Base-by-base conservation (phyloP, 1,140 invertebrate species). In the Drosophila ambigua region DNA sequence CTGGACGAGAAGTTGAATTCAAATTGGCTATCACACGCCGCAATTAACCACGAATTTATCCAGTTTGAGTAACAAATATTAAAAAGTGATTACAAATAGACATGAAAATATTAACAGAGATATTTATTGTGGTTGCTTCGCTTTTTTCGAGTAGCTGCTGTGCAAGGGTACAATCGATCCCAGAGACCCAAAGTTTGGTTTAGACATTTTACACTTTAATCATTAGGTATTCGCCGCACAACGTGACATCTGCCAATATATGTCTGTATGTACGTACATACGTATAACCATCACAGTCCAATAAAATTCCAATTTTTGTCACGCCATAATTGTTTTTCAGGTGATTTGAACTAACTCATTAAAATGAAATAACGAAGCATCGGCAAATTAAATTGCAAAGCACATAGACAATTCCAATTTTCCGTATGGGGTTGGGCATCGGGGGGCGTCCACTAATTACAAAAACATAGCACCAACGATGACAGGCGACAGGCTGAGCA, bases 361-460 rank as follows among this genome's bases (percentile, higher is more conserved):
- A 71, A 71, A 71, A 71, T 49, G 65, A 69, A 71, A 71, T 71
- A 71, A 69, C 67, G 65, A 43, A 46, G 46, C 11, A 52, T 31
- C 45, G 58, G 65, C 39, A 69, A 71, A 71, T 71, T 69, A 69
- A 69, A 71, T 71, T 71, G 67, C 67, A 48, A 72, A 72, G 48
- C 43, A 41, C 46, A 16, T 41, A 72, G n/a, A 61, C 55, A 72
- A 72, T 52, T 4, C 53, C 52, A 71, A 43, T 43, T 50, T 71
- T 45, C 46, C 45, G 35, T 24, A 23, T 23, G 66, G 65, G 9
- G 28, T 35, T 35, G 1, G 4, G 3, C 31, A 13, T 13, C 0
- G 35, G 9, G 9, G 31, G 31, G 8, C 9, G 11, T 50, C 16
- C 67, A 71, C 67, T 71, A 71, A 71, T 71, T 71, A 71, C 67